Conservation (phyloP, 1,140 invertebrate species). For the Cheumatopsyche charites region DNA sequence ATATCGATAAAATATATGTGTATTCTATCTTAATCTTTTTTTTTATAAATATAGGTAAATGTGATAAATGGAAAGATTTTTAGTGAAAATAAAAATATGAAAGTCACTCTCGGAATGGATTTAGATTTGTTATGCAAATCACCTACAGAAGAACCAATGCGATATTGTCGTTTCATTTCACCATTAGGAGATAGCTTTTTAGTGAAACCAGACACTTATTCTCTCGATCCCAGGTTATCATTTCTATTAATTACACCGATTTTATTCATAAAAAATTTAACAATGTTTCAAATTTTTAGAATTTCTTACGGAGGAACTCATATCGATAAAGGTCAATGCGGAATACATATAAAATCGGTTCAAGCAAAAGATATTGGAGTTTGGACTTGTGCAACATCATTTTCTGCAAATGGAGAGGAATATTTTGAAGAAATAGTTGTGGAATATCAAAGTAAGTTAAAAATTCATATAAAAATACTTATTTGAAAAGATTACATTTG, state of each 20-base stretch:
- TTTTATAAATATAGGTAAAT: too few relatives aligned
- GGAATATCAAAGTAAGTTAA: conserved; percentile 22
- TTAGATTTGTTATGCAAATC: conserved; percentile 7
- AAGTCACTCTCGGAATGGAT: background rate
- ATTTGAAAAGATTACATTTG: background rate
- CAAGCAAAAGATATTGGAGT: conserved; percentile 31
- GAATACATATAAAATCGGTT: conserved; percentile 18
- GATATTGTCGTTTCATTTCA: conserved; percentile 30
- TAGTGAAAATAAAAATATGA: background rate
- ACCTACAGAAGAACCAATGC: background rate
- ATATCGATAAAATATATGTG: background rate
- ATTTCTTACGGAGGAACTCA: conserved; percentile 33
- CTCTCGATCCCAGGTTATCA: conserved; percentile 8
- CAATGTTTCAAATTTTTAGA: conserved; percentile 7
- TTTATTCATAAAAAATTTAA: background rate
- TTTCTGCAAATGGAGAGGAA: conserved; percentile 2
- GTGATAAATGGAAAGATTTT: conserved; percentile 20
- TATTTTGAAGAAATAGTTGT: background rate
- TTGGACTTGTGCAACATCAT: conserved; percentile 41
- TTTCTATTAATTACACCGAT: background rate
- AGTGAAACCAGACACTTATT: background rate
- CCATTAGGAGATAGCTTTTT: conserved; percentile 13
- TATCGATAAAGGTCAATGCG: conserved; percentile 39
- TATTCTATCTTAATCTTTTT: too few relatives aligned
- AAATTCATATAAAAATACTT: background rate